Evolutionary conservation across 2,888 invertebrate species (phyloP).

Genomic region (Calephelis perditalis): DNA sequence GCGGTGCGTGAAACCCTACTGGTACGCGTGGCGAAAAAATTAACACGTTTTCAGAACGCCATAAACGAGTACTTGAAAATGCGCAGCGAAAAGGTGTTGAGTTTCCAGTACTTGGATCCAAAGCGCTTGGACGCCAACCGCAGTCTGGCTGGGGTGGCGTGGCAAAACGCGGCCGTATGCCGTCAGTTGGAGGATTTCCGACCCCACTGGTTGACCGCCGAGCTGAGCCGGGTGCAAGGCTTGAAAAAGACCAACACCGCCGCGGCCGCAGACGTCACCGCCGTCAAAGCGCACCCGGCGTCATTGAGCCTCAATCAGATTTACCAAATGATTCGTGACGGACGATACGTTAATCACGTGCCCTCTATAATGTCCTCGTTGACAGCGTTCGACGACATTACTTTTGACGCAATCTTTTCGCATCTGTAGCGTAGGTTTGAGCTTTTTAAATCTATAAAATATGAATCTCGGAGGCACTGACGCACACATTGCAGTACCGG

Average conservation of each 20-base stretch:
- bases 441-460: not conserved
- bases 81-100: conserved; percentile 11
- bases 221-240: conserved; percentile 6
- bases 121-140: conserved; percentile 4
- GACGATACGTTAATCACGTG: too few relatives aligned
- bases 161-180: conserved; percentile 4
- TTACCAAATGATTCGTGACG: too few relatives aligned
- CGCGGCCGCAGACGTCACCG: conserved; percentile 4
- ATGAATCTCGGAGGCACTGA: not conserved
- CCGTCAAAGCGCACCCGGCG: not conserved
- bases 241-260: conserved; percentile 11
- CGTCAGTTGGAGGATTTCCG: conserved; percentile 10
- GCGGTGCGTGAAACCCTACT: conserved; percentile 11
- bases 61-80: conserved; percentile 9
- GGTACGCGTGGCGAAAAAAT: conserved; percentile 9
- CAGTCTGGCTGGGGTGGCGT: conserved; percentile 5
- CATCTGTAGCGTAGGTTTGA: not conserved
- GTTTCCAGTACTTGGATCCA: conserved; percentile 8
- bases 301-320: too few relatives aligned
- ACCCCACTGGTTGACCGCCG: conserved; percentile 14
- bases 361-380: too few relatives aligned
- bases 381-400: too few relatives aligned
- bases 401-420: too few relatives aligned
- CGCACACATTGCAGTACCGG: not conserved
- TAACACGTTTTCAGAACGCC: conserved; percentile 11